These are phyloP conservation scores for Lysiphlebus fabarum DNA, from an alignment of 1,140 invertebrate genomes.

Conservation along the genomic window DNA sequence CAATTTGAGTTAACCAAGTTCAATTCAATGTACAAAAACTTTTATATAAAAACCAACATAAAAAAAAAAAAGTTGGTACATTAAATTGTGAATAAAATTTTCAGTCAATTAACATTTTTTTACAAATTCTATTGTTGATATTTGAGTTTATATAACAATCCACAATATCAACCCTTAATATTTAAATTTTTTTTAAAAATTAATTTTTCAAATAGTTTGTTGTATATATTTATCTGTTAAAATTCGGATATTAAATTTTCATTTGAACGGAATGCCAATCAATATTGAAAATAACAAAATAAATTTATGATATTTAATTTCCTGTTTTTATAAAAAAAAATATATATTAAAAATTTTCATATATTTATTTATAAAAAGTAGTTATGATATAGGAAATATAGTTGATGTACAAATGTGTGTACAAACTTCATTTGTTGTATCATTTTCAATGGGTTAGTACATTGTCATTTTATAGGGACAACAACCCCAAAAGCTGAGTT, in stretches of 20 bases:
- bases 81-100: slow-evolving; percentile 22
- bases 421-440: background rate
- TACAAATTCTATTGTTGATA: slow-evolving; percentile 8
- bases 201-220: slow-evolving; percentile 6
- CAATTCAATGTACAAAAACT: background rate
- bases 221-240: background rate
- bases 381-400: background rate
- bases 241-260: background rate
- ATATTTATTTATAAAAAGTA: slow-evolving; percentile 1
- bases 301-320: slow-evolving; percentile 45
- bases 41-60: no score
- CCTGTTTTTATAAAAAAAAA: slow-evolving; percentile 28
- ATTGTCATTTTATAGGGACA: background rate
- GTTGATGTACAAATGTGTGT: background rate
- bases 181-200: no score
- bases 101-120: slow-evolving; percentile 22
- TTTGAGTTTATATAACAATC: background rate
- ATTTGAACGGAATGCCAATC: background rate
- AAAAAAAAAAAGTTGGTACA: background rate
- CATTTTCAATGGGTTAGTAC: background rate
- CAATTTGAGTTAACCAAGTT: slow-evolving; percentile 29
- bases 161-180: background rate
- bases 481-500: slow-evolving; percentile 12
- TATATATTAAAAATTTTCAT: slow-evolving; percentile 2
- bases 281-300: slow-evolving; percentile 30